Conservation (phyloP, 2,888 invertebrate species). For the Podotricha telesiphe region DNA sequence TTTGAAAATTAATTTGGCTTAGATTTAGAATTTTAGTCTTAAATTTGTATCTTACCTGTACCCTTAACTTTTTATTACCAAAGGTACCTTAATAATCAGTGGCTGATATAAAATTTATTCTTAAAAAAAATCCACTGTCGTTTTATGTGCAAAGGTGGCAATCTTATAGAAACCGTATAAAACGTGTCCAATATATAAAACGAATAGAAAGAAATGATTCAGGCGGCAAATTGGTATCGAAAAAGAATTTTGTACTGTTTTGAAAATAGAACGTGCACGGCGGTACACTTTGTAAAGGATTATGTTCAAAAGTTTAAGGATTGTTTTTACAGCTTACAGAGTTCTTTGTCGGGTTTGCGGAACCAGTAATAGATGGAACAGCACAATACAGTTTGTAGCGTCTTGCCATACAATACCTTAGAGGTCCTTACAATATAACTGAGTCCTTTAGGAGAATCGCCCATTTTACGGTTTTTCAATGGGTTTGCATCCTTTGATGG, state of each 20-base stretch:
- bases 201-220: slow-evolving; percentile 65
- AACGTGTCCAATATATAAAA: slow-evolving; percentile 62
- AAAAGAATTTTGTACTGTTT: slow-evolving; percentile 82
- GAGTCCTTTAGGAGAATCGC: slow-evolving; percentile 54
- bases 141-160: slow-evolving; percentile 40
- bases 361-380: slow-evolving; percentile 56
- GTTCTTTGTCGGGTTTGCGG: slow-evolving; percentile 76
- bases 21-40: not conserved
- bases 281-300: slow-evolving; percentile 77
- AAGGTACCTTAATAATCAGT: not conserved
- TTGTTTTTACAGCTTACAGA: slow-evolving; percentile 81
- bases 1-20: not conserved
- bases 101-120: too few species aligned
- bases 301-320: slow-evolving; percentile 67
- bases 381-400: slow-evolving; percentile 55
- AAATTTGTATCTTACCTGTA: not conserved
- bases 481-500: slow-evolving; percentile 64
- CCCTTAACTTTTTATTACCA: not conserved
- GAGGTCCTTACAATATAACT: slow-evolving; percentile 42
- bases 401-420: slow-evolving; percentile 48
- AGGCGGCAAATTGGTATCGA: slow-evolving; percentile 80
- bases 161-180: slow-evolving; percentile 59
- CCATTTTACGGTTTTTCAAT: slow-evolving; percentile 70
- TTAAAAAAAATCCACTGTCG: not conserved
- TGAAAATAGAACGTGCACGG: slow-evolving; percentile 71